Conservation (phyloP, 30 jellyfish, hydroid and myxozoan species). For the Turritopsis rubra region DNA sequence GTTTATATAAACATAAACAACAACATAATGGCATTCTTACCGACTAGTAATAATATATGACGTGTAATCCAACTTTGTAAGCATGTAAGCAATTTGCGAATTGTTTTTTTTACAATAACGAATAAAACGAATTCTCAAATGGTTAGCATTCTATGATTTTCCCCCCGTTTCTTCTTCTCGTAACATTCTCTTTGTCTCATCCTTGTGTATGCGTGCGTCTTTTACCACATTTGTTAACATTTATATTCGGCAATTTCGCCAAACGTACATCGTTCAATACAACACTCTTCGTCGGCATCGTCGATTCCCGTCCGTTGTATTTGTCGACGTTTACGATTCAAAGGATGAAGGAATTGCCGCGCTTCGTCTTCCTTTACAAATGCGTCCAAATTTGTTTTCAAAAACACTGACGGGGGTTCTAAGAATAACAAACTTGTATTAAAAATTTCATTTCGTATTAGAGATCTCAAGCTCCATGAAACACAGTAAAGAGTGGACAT, state of each 20-base stretch:
- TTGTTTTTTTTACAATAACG: background rate
- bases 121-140: background rate
- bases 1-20: too few species aligned
- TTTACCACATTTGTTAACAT: background rate
- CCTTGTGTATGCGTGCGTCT: background rate
- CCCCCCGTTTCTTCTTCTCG: background rate
- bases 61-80: background rate
- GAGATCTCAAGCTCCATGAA: too few species aligned
- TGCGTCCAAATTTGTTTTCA: background rate
- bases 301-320: background rate
- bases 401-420: background rate
- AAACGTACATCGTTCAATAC: background rate
- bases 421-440: too few species aligned
- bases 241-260: constrained; percentile 14
- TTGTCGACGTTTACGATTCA: constrained; percentile 18
- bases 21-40: background rate
- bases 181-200: background rate
- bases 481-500: too few species aligned
- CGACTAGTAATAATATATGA: background rate
- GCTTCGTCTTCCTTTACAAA: background rate
- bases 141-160: background rate
- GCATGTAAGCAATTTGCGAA: background rate
- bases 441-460: too few species aligned
- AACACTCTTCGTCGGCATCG: constrained; percentile 10
- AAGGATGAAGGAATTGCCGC: constrained; percentile 1